These are phyloP conservation scores for Apotomis betuletana DNA, from an alignment of 2,888 invertebrate genomes.

Conservation along the genomic window DNA sequence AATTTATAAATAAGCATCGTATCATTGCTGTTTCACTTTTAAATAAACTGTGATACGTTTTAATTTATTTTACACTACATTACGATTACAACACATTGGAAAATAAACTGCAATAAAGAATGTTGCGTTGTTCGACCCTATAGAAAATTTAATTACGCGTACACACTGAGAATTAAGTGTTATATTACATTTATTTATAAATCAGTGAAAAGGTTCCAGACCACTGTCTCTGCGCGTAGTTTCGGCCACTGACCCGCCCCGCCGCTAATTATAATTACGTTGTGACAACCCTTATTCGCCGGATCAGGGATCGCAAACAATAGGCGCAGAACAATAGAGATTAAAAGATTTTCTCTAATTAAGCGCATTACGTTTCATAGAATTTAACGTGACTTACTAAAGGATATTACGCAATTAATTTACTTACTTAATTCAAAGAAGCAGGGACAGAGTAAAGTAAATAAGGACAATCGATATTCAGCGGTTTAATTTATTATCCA, in stretches of 20 bases:
- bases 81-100: too few relatives aligned
- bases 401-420: slow-evolving; percentile 20
- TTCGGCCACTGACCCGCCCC: not conserved
- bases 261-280: slow-evolving; percentile 36
- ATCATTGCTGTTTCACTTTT: too few relatives aligned
- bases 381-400: slow-evolving; percentile 22
- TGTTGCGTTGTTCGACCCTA: too few relatives aligned
- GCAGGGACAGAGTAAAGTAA: not conserved
- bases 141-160: too few relatives aligned
- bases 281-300: slow-evolving; percentile 26
- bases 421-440: not conserved
- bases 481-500: too few relatives aligned
- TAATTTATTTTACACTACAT: too few relatives aligned
- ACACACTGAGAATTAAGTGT: too few relatives aligned
- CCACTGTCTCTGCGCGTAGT: slow-evolving; percentile 20
- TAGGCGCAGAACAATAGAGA: slow-evolving; percentile 29
- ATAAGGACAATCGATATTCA: too few relatives aligned
- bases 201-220: slow-evolving; percentile 24
- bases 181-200: too few relatives aligned
- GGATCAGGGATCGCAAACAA: slow-evolving; percentile 37
- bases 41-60: too few relatives aligned
- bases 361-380: slow-evolving; percentile 33
- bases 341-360: slow-evolving; percentile 38
- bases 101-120: too few relatives aligned
- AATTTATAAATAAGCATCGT: too few relatives aligned